phyloP scores from a whole-genome alignment of 2,888 invertebrate species.

The Seira sanloemensis region DNA sequence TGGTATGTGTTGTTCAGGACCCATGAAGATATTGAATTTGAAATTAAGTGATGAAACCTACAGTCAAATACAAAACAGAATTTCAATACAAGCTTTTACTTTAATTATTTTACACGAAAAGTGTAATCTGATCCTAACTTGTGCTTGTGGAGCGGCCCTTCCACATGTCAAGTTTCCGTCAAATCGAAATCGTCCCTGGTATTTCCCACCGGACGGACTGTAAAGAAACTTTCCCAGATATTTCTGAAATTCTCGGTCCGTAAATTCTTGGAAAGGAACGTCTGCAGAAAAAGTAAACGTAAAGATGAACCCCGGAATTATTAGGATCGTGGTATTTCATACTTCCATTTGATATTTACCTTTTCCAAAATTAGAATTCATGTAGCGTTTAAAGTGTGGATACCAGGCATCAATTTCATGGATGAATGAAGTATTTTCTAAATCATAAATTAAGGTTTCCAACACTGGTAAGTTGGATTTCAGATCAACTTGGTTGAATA shows the following conservation, averaged over 20 bases:
- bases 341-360: slow-evolving; percentile 33
- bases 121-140: slow-evolving; percentile 75
- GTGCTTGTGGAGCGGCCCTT: slow-evolving; percentile 79
- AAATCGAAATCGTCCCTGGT: slow-evolving; percentile 83
- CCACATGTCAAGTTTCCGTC: slow-evolving; percentile 81
- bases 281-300: slow-evolving; percentile 70
- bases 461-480: slow-evolving; percentile 58
- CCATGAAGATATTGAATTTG: slow-evolving; percentile 78
- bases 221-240: slow-evolving; percentile 84
- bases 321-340: not conserved
- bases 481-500: slow-evolving; percentile 61
- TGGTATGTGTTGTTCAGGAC: slow-evolving; percentile 83
- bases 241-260: slow-evolving; percentile 79
- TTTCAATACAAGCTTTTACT: not conserved
- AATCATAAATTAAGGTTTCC: slow-evolving; percentile 57
- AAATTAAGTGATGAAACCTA: slow-evolving; percentile 81
- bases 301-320: too few species aligned
- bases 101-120: too few species aligned
- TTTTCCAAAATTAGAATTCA: slow-evolving; percentile 64
- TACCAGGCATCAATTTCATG: slow-evolving; percentile 71
- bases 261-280: slow-evolving; percentile 74
- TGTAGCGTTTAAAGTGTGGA: slow-evolving; percentile 65
- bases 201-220: slow-evolving; percentile 83
- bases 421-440: slow-evolving; percentile 54
- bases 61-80: too few species aligned